Evolutionary conservation across 2,888 invertebrate genomes (phyloP).

Genomic region (Callinectes sapidus): DNA sequence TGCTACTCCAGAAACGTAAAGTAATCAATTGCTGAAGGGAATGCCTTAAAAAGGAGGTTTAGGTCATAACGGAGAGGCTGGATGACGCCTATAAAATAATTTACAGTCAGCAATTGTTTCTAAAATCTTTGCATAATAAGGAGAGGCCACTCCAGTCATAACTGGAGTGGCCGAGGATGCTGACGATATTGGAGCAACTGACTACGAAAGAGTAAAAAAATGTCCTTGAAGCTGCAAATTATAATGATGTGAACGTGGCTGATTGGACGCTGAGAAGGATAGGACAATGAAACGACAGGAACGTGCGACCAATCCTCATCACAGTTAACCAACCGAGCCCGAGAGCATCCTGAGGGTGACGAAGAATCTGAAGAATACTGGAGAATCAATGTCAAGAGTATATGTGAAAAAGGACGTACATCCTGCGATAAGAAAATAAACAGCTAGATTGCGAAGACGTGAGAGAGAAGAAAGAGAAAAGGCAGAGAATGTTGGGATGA

Average conservation of each 20-base stretch:
- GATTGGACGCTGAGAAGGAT: slow-evolving; percentile 33
- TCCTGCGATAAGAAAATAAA: slow-evolving; percentile 39
- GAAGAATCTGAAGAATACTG: background rate
- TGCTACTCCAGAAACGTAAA: too few species aligned
- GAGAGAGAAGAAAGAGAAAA: slow-evolving; percentile 39
- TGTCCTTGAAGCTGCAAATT: too few species aligned
- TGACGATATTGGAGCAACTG: too few species aligned
- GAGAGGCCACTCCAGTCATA: too few species aligned
- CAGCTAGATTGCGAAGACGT: background rate
- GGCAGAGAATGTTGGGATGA: slow-evolving; percentile 34
- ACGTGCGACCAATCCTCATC: background rate
- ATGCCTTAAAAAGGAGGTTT: too few species aligned
- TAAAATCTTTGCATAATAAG: too few species aligned
- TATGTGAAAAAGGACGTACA: slow-evolving; percentile 44
- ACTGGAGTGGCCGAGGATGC: too few species aligned
- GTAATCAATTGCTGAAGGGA: too few species aligned
- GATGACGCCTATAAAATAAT: too few species aligned
- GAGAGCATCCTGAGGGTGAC: background rate
- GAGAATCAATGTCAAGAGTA: background rate
- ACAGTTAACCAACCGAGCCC: background rate
- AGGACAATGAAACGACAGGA: background rate
- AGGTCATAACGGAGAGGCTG: too few species aligned
- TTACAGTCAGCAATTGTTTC: too few species aligned
- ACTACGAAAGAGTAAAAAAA: too few species aligned
- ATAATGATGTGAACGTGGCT: background rate